Evolutionary conservation across 2,113 vertebrate species (phyloP).

Genomic region (Gambusia affinis): DNA sequence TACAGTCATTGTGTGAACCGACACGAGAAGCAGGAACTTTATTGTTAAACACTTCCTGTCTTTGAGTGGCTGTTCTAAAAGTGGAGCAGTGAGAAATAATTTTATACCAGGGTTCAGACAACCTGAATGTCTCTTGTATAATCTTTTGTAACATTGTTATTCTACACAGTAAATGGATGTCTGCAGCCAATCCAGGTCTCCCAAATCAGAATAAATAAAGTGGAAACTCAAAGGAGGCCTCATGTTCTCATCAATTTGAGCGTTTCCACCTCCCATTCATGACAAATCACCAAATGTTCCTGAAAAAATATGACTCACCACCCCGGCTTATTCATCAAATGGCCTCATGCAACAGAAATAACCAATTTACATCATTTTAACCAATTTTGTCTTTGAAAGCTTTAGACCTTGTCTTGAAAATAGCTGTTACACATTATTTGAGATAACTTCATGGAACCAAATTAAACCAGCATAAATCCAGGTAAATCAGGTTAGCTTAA

Average conservation of each 20-base stretch:
- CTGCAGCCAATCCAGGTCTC: too few species aligned
- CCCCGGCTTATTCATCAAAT: background rate
- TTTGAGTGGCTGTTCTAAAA: constrained; percentile 10
- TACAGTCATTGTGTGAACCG: background rate
- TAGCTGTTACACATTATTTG: too few species aligned
- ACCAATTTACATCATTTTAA: background rate
- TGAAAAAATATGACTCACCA: background rate
- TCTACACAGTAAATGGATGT: background rate
- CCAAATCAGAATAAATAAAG: background rate
- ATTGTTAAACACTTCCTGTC: background rate
- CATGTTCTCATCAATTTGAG: background rate
- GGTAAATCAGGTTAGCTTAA: background rate
- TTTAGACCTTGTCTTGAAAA: too few species aligned
- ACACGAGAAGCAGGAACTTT: constrained; percentile 6
- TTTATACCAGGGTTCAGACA: constrained; percentile 5
- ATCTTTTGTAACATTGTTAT: background rate
- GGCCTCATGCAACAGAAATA: background rate
- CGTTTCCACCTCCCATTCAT: background rate
- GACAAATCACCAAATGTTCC: background rate
- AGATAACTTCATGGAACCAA: too few species aligned
- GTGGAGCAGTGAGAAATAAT: constrained; percentile 19
- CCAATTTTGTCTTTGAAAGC: background rate
- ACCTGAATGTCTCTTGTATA: constrained; percentile 8
- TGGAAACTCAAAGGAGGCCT: background rate
- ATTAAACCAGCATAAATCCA: too few species aligned